These are phyloP conservation scores for Struthio camelus DNA, from an alignment of 2,113 vertebrate species.

Conservation along the genomic window DNA sequence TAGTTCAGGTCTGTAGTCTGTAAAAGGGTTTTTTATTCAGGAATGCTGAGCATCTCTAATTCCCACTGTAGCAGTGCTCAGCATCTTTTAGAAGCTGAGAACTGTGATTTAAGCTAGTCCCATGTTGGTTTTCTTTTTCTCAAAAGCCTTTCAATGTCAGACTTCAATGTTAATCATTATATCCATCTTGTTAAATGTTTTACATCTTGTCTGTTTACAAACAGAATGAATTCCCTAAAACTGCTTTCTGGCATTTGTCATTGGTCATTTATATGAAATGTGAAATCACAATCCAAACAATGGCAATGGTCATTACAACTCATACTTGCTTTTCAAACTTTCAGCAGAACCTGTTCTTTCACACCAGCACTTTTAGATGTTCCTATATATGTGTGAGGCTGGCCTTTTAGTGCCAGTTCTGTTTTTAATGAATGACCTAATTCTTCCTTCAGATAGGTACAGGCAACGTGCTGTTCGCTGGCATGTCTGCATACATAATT, in stretches of 20 bases:
- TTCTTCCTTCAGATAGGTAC: neutral
- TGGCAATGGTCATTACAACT: neutral
- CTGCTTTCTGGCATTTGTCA: neutral
- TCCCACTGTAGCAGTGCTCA: neutral
- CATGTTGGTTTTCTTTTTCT: neutral
- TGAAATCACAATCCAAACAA: neutral
- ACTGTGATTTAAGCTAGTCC: neutral
- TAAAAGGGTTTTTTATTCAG: neutral
- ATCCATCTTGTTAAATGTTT: conserved; percentile 58
- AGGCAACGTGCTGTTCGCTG: neutral
- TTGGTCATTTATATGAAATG: neutral
- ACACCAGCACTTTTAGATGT: neutral
- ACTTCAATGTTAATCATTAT: conserved; percentile 45
- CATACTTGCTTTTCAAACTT: neutral
- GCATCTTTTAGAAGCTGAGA: neutral
- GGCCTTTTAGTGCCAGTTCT: neutral
- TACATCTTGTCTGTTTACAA: conserved; percentile 53
- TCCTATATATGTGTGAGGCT: neutral
- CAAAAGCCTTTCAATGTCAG: neutral
- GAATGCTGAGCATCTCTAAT: neutral
- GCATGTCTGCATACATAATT: neutral
- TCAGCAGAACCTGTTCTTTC: neutral
- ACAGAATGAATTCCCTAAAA: conserved; percentile 38
- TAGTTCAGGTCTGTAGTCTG: neutral
- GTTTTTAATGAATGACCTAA: neutral